Percentiles rank a stretch among this genome's conserved stretches.
These are phyloP conservation scores for Cliona cf. orientalis DNA, from an alignment of 37 sponge, comb jelly and placozoan species.

Conservation along the genomic window DNA sequence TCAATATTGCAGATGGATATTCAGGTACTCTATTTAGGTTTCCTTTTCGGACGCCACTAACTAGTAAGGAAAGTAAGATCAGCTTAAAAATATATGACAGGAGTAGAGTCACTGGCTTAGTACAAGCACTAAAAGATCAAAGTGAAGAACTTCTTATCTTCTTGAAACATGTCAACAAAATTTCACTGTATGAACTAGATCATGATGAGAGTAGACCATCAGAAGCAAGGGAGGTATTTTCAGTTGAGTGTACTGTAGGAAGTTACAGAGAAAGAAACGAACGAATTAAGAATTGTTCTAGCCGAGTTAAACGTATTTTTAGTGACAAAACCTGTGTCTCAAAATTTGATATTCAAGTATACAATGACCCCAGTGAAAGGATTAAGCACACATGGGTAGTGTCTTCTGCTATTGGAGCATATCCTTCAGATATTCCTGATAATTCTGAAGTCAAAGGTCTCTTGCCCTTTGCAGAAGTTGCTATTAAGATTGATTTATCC, in stretches of 20 bases:
- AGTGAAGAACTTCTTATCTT: conserved; percentile 62
- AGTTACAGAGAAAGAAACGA: too few relatives aligned
- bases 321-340: too few relatives aligned
- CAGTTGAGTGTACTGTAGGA: not conserved
- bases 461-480: conserved; percentile 38
- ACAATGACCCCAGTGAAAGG: conserved; percentile 6
- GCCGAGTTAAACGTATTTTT: too few relatives aligned
- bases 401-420: not conserved
- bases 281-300: too few relatives aligned
- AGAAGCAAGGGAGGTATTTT: conserved; percentile 8
- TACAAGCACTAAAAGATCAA: conserved; percentile 8
- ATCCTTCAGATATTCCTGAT: not conserved
- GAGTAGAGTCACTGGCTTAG: conserved; percentile 2
- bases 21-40: conserved; percentile 84
- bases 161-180: conserved; percentile 42
- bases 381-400: conserved; percentile 26
- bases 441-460: conserved; percentile 19
- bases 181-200: conserved; percentile 58
- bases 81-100: conserved; percentile 14
- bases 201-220: conserved; percentile 8
- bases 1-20: conserved; percentile 44
- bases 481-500: not conserved
- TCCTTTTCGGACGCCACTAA: conserved; percentile 48
- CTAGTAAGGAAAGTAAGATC: conserved; percentile 39
- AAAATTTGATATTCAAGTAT: too few relatives aligned